phyloP scores from a whole-genome alignment of 2,797 vertebrate species.

The Scarus forsteni region DNA sequence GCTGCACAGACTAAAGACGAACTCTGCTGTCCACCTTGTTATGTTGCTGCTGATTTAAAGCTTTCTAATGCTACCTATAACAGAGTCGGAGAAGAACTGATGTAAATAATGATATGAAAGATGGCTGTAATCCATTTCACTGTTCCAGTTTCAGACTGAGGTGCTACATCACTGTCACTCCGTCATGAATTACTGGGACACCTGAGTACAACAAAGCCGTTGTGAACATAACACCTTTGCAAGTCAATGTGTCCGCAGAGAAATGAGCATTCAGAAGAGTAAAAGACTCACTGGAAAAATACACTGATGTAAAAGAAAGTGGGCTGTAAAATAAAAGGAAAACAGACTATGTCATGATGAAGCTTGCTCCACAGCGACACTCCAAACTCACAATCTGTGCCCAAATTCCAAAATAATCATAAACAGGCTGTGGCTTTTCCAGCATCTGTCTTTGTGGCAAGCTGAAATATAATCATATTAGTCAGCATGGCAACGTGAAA shows the following conservation, averaged over 20 bases:
- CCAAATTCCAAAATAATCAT: neutral
- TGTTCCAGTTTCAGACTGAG: neutral
- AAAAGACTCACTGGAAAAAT: neutral
- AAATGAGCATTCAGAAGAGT: neutral
- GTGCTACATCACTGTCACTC: neutral
- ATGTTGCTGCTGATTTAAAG: no score
- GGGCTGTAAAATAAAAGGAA: neutral
- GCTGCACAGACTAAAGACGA: no score
- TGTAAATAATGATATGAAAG: neutral
- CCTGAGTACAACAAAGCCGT: neutral
- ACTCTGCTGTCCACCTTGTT: no score
- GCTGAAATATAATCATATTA: neutral
- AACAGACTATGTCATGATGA: no score
- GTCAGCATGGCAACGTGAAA: neutral
- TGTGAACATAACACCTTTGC: neutral
- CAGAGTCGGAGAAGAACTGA: neutral
- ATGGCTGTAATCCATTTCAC: constrained; percentile 17
- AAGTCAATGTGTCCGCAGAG: constrained; percentile 13
- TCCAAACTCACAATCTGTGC: neutral
- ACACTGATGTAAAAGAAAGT: neutral
- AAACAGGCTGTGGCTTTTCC: neutral
- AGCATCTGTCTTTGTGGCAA: neutral
- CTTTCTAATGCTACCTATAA: neutral
- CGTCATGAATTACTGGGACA: neutral
- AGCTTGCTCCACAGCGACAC: neutral